Evolutionary conservation across 2,797 vertebrate species (phyloP), one percentile per base, ranked within the genome.

Genomic region (Parambassis ranga): DNA sequence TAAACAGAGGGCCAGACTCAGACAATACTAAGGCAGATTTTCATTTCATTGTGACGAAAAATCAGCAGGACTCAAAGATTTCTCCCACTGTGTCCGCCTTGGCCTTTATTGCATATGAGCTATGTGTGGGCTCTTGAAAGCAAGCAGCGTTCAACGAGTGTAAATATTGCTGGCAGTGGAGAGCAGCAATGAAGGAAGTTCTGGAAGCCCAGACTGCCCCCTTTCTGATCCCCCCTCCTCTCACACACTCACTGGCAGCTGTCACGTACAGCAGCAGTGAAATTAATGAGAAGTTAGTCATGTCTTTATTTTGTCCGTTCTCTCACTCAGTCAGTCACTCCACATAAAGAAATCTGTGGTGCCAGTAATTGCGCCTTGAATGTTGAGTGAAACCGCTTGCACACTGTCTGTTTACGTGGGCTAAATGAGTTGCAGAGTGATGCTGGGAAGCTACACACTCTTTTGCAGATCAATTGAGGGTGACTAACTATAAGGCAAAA

Each of bases 211-310:
- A 61, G 63, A 71, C 75, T 71, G 47, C 52, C 39, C 57, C 22
- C 57, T 43, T 60, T 14, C 37, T 27, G 3, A 32, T 44, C 30
- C 3, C 18, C 20, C 27, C 49, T 23, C 53, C 30, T 28, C 63
- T 18, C n/a, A 49, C 38, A 62, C 70, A 72, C 71, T 65, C 80
- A 59, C 49, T 68, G 79, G 68, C 65, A 83, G 81, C 78, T 64
- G 77, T 81, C 83, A 81, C 50, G 24, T 75, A 74, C 53, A 71
- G 60, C 62, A 42, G 75, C 58, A 49, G 70, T 31, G 43, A 81
- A 86, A 84, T 82, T 85, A 87, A 83, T 83, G 76, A 81, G 65
- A 81, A 82, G 57, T 77, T 83, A 76, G 71, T 79, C 75, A 62
- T 69, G 52, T 82, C 81, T 86, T 81, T 69, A 86, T 81, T 83